These are phyloP conservation scores for Drosophila villosipedis DNA, from an alignment of 2,888 invertebrate species.

Conservation along the genomic window DNA sequence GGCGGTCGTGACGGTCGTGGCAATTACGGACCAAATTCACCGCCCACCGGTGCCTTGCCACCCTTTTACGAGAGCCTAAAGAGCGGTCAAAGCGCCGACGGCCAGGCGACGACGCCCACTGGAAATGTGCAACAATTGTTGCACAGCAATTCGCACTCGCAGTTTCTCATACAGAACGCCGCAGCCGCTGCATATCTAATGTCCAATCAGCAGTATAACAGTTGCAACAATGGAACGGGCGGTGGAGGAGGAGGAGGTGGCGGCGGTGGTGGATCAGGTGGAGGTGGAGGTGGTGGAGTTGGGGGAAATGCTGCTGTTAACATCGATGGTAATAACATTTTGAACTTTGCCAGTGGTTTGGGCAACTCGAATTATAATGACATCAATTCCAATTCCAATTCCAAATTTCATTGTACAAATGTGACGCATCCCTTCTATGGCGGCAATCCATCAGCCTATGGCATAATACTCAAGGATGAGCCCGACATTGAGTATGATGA, in stretches of 20 bases:
- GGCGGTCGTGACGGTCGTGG: slow-evolving; percentile 92
- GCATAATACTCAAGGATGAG: slow-evolving; percentile 92
- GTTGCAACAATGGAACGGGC: slow-evolving; percentile 22
- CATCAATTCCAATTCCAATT: slow-evolving; percentile 74
- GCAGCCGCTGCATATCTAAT: slow-evolving; percentile 88
- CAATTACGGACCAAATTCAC: slow-evolving; percentile 94
- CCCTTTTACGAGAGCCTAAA: slow-evolving; percentile 95
- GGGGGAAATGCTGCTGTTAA: slow-evolving; percentile 49
- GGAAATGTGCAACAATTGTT: slow-evolving; percentile 24
- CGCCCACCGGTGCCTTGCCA: slow-evolving; percentile 94
- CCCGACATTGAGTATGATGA: slow-evolving; percentile 92
- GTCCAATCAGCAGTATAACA: slow-evolving; percentile 77
- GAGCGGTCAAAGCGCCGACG: slow-evolving; percentile 88
- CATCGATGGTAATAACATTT: slow-evolving; percentile 84
- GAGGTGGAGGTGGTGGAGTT: slow-evolving; percentile 85
- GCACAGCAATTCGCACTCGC: slow-evolving; percentile 86
- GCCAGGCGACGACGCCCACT: slow-evolving; percentile 50
- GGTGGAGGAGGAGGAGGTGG: slow-evolving; percentile 57
- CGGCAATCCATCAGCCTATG: slow-evolving; percentile 91
- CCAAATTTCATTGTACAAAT: slow-evolving; percentile 68
- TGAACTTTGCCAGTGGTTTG: slow-evolving; percentile 81
- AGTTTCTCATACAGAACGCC: slow-evolving; percentile 88
- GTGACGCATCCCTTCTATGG: slow-evolving; percentile 78
- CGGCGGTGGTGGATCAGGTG: slow-evolving; percentile 84
- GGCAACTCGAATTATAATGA: slow-evolving; percentile 77